Percentiles rank a stretch among this genome's conserved stretches.
These are phyloP conservation scores for Carassius carassius DNA, from an alignment of 2,113 vertebrate genomes.

Conservation along the genomic window DNA sequence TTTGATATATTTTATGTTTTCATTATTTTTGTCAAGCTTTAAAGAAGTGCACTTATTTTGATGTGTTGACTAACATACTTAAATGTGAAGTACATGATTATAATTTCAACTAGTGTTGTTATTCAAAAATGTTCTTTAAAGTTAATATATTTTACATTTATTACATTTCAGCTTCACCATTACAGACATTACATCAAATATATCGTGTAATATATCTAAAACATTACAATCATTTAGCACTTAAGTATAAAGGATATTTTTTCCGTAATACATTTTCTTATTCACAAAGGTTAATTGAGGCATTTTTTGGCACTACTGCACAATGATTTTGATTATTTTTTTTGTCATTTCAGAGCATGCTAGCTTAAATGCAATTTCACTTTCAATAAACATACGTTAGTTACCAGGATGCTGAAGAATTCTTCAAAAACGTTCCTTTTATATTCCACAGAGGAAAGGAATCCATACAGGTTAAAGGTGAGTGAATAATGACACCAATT, in stretches of 20 bases:
- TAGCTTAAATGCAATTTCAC: neutral
- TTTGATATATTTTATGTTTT: neutral
- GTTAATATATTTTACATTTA: neutral
- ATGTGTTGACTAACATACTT: neutral
- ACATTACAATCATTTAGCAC: neutral
- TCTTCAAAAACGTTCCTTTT: neutral
- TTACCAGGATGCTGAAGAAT: neutral
- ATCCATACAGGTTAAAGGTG: neutral
- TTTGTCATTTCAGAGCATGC: neutral
- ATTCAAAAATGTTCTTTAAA: neutral
- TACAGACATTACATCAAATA: neutral
- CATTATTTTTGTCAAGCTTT: neutral
- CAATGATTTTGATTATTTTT: neutral
- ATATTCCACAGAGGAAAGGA: neutral
- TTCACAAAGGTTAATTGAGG: no score
- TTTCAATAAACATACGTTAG: neutral
- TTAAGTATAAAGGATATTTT: no score
- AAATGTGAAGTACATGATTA: neutral
- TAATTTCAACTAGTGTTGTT: neutral
- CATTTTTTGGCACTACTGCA: no score
- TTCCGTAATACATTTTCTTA: no score
- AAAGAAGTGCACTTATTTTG: neutral
- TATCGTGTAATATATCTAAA: neutral
- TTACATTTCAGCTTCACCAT: neutral
- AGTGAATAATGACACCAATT: neutral